These are phyloP conservation scores for Danaus melanippus DNA, from an alignment of 1,140 invertebrate genomes.

Conservation along the genomic window DNA sequence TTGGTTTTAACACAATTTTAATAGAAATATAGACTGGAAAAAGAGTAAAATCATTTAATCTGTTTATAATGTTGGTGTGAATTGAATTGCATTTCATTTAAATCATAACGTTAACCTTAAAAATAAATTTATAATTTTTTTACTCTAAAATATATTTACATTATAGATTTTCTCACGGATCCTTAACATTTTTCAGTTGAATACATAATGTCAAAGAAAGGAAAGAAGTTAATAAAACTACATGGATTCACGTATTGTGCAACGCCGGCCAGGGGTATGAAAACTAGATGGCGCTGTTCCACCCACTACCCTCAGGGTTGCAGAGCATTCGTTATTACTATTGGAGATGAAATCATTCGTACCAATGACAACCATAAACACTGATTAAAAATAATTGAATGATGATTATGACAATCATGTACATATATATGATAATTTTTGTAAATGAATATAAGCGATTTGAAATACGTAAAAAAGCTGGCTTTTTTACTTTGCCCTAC, in stretches of 20 bases:
- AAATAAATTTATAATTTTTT: no score
- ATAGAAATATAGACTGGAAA: no score
- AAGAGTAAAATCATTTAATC: no score
- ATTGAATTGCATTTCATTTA: no score
- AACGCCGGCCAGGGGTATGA: conserved; percentile 9
- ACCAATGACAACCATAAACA: conserved; percentile 22
- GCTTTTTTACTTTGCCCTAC: not conserved
- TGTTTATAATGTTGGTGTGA: no score
- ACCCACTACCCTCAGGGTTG: conserved; percentile 26
- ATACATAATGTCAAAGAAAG: conserved; percentile 25
- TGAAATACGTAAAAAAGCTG: not conserved
- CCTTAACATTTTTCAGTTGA: conserved; percentile 21
- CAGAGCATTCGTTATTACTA: conserved; percentile 23
- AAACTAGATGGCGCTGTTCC: conserved; percentile 36
- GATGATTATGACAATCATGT: no score
- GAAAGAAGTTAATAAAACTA: conserved; percentile 24
- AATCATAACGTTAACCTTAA: no score
- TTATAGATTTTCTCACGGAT: no score
- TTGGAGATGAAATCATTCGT: conserved; percentile 20
- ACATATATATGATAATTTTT: no score
- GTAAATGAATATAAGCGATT: not conserved
- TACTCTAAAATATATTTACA: no score
- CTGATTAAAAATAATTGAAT: conserved; percentile 1
- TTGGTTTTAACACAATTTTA: no score
- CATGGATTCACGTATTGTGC: conserved; percentile 30